phyloP scores from a whole-genome alignment of 2,113 vertebrate genomes.

The Columba livia region DNA sequence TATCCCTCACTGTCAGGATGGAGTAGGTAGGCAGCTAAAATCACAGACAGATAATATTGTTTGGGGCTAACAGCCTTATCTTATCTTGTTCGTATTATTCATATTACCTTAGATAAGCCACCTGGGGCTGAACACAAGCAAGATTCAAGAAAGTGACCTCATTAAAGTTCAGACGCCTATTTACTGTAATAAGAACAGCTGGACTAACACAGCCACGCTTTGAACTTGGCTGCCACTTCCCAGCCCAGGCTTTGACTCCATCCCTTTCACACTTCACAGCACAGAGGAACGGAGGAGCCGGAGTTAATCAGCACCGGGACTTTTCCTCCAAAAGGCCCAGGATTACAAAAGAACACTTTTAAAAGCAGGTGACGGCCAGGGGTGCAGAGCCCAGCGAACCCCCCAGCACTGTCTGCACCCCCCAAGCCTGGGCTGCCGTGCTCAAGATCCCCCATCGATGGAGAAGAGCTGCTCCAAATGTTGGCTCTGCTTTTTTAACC shows the following conservation, averaged over 20 bases:
- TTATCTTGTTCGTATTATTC: constrained; percentile 53
- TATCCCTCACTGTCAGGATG: constrained; percentile 7
- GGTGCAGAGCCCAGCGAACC: background rate
- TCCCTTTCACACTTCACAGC: constrained; percentile 35
- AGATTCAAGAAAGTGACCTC: constrained; percentile 55
- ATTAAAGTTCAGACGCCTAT: constrained; percentile 55
- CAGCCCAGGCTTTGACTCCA: background rate
- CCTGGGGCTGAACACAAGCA: constrained; percentile 12
- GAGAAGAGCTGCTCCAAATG: background rate
- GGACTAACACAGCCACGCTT: constrained; percentile 4
- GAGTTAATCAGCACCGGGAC: background rate
- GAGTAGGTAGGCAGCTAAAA: constrained; percentile 50
- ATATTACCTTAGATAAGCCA: constrained; percentile 45
- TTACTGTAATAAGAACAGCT: constrained; percentile 50
- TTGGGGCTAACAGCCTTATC: constrained; percentile 48
- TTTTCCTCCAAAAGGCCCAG: background rate
- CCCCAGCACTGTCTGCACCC: background rate
- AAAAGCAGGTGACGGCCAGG: background rate
- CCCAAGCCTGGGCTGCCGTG: background rate
- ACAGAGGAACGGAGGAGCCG: background rate
- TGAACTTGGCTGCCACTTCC: constrained; percentile 25
- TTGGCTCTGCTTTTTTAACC: background rate
- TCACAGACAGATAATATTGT: constrained; percentile 33
- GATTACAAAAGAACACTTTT: background rate
- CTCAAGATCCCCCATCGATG: accelerated